phyloP scores from a whole-genome alignment of 2,797 vertebrate species.

The Platalea minor region DNA sequence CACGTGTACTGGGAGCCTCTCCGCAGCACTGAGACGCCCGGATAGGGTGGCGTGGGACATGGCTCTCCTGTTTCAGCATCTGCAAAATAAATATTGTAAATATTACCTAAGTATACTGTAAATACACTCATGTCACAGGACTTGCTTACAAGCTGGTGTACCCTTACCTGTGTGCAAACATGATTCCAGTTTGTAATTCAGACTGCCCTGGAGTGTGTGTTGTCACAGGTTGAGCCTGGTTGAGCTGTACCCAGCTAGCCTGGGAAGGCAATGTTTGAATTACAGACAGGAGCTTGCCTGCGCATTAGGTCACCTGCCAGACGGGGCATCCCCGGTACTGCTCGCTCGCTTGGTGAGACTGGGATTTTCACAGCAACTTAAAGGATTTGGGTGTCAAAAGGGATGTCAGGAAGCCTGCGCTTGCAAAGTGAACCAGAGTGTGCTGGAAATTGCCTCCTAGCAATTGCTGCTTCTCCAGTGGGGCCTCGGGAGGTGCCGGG shows the following conservation, averaged over 20 bases:
- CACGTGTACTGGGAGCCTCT: background rate
- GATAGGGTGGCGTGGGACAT: background rate
- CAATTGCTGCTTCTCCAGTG: rapidly evolving
- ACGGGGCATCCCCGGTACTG: rapidly evolving
- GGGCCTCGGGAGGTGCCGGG: background rate
- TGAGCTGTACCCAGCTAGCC: background rate
- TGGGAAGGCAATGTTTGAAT: background rate
- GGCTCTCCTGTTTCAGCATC: background rate
- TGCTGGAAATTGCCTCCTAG: background rate
- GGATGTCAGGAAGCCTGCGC: background rate
- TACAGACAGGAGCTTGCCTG: background rate
- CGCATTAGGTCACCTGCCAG: rapidly evolving
- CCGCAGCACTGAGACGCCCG: rapidly evolving
- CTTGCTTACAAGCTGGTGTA: background rate
- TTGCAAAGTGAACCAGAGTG: rapidly evolving
- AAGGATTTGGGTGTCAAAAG: background rate
- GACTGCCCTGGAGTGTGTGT: background rate
- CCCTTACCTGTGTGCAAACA: background rate
- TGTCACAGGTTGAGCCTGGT: background rate
- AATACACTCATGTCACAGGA: background rate
- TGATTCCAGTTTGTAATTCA: background rate
- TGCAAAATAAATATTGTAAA: background rate
- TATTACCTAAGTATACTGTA: background rate
- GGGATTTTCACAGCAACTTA: background rate
- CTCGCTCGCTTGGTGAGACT: background rate